Evolutionary conservation across 2,113 vertebrate genomes (phyloP), one percentile per base, ranked within the genome.

Genomic region (Osmerus mordax): DNA sequence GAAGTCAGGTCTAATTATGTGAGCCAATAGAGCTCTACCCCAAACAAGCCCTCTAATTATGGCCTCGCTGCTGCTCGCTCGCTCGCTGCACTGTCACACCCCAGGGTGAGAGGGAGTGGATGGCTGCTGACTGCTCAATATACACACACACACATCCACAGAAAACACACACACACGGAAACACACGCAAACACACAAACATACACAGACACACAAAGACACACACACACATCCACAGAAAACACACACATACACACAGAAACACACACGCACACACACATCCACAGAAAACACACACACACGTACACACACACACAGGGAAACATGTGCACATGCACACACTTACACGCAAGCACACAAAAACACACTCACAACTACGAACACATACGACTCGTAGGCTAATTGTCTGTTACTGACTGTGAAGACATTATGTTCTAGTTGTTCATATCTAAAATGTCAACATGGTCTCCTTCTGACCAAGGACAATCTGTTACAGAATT

Each of bases 1-100:
- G 80, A 87, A 87, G 74, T 86, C 76, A 72, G 76, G 79, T 54
- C 77, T 86, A 82, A 88, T 89, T 88, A 89, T 86, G 82, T 72
- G 65, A 15, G 76, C 65, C 73, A 69, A 82, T 47, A 77, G 64
- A 77, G 78, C 67, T 77, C 68, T 78, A 52, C 82, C 75, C 60
- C 63, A 41, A 69, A 86, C 74, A 81, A 76, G 70, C 63, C 76
- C 74, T 82, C 82, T 88, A 86, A 87, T 89, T 83, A 85, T 83
- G 75, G 75, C 74, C 77, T 82, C 77, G 83, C 74, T 72, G 74
- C 71, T 74, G 72, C 67, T 68, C 74, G 78, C 71, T 75, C 41
- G 66, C 73, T 82, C 60, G 19, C 81, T 72, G 74, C 64, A 74
- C 68, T 77, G 75, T 79, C 69, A 65, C 58, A 73, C 69, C 77